Evolutionary conservation across 2,888 invertebrate genomes (phyloP), one percentile per base, ranked within the genome.

Genomic region (Eupithecia pulchellata): DNA sequence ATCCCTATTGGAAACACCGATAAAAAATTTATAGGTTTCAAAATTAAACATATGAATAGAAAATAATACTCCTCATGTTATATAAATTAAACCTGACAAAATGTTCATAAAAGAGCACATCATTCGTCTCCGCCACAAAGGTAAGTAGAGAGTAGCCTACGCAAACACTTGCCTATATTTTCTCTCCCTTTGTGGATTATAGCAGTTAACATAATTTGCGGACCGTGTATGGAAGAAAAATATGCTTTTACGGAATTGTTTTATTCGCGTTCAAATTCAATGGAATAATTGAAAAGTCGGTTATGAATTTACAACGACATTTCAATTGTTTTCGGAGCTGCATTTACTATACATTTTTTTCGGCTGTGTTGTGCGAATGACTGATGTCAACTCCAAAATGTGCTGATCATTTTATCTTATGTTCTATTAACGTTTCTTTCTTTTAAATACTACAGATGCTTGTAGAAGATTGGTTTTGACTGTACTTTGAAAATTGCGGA

Each of bases 111-210:
- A 75, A 73, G 71, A 69, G 71, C 68, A 65, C 68, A 69, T 71
- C 72, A 69, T 66, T 71, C 75, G 68, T 75, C 67, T 75, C 63
- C 68, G 63, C 73, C 71, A 64, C 72, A 69, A 69, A 73, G 75
- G 77, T 73, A 74, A 77, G 25, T 65, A 62, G 65, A 76, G 72
- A 76, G 73, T 74, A 66, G 66, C 72, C 72, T 67, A 73, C 60
- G 75, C 72, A 77, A 77, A 75, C 74, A 77, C 75, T 75, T 64
- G 72, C 52, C 69, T 69, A 64, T 76, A 74, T 71, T 74, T 73
- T 68, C 74, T 69, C 72, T 68, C 74, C 69, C 67, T 73, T 78
- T 76, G 74, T 75, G 65, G 68, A 61, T 77, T 73, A 72, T 64
- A 64, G 66, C 68, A 69, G 70, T 75, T 73, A 69, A 66, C 68